Percentiles rank a stretch among this genome's conserved stretches.
Evolutionary conservation across 2,797 vertebrate genomes (phyloP).

Genomic region (Lates japonicus): DNA sequence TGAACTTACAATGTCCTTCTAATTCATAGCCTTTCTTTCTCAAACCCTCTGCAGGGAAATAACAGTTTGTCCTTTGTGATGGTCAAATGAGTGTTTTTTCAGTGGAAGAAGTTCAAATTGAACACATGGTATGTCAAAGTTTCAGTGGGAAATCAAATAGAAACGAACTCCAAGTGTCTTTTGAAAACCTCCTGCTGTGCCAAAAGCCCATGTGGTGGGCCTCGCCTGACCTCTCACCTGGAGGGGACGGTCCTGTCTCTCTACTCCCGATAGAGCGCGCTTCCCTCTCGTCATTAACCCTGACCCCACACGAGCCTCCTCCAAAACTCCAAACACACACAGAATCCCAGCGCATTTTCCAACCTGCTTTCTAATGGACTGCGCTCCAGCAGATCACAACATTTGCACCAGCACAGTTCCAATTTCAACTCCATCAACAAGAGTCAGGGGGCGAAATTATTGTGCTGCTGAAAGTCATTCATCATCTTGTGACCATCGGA

Average conservation of each 20-base stretch:
- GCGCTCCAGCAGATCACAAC: background rate
- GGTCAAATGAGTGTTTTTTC: background rate
- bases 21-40: background rate
- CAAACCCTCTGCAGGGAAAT: background rate
- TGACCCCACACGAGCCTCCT: background rate
- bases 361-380: conserved; percentile 12
- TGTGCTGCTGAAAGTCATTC: background rate
- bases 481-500: conserved; percentile 16
- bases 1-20: background rate
- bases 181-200: conserved; percentile 9
- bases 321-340: conserved; percentile 13
- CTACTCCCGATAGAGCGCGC: background rate
- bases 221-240: conserved; percentile 8
- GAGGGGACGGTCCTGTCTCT: background rate
- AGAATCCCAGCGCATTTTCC: background rate
- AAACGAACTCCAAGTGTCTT: background rate
- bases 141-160: background rate
- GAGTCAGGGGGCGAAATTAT: conserved; percentile 33
- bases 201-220: background rate
- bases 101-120: background rate
- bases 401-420: conserved; percentile 14
- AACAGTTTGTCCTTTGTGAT: background rate
- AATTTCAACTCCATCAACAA: conserved; percentile 29
- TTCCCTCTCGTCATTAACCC: conserved; percentile 13
- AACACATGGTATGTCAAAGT: background rate